Evolutionary conservation across 2,113 vertebrate genomes (phyloP), one percentile per base, ranked within the genome.

Genomic region (Archilochus colubris): DNA sequence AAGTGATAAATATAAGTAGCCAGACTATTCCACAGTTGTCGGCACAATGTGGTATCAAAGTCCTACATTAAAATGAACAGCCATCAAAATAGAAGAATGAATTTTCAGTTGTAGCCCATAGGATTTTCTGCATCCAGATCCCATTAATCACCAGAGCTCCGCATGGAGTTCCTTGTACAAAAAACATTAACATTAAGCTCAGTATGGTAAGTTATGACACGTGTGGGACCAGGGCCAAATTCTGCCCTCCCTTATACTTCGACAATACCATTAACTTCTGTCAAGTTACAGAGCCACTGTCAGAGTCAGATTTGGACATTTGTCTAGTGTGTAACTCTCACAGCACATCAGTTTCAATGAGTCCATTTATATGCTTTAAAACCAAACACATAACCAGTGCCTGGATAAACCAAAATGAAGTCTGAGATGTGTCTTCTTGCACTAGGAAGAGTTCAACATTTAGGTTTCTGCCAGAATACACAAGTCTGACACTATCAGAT

Each of bases 41-140:
- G 69, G 88, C 95, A 94, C 88, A 93, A 86, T 69, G 64, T 66
- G 69, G 28, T 90, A 95, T 96, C 94, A 94, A 95, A 95, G 95
- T 84, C 69, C 73, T 88, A 33, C 95, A 95, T 94, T 93, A 97
- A 96, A 95, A 90, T 72, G 93, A 96, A 93, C 93, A 95, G 82
- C 90, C 90, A 88, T 93, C 96, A 96, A 89, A 94, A 94, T 43
- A 95, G 64, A 64, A 61, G 92, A 94, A 96, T 68, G 80, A 95
- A 94, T 97, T 96, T 97, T 95, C 82, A 69, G 86, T 82, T 93
- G 76, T 91, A 95, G 69, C 94, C 95, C 96, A 95, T 93, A 96
- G 94, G 95, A 97, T 94, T 97, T 95, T 96, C 88, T 93, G 64
- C 82, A 82, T 95, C 94, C 89, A 97, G 76, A 88, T 91, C 80